Base-by-base conservation (phyloP, 2,113 vertebrate genomes). In the Dolichallabes microphthalmus region DNA sequence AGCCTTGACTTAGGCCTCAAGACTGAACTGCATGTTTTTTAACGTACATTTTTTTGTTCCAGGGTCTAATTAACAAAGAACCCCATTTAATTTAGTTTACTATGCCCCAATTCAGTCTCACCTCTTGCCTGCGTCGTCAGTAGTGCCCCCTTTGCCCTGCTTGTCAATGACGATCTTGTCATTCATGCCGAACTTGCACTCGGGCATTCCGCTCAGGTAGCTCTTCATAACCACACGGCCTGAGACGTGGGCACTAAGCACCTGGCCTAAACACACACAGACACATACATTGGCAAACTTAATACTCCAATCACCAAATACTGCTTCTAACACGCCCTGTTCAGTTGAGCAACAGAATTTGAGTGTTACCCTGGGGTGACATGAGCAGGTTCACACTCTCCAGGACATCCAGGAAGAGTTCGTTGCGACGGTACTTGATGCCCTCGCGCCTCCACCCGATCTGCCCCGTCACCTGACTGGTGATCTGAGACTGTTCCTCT, bases 91-190 rank as follows among this genome's bases (percentile, higher is more conserved):
- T 25, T 22, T 25, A 45, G 69, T n/a, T 71, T 10, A 74, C 4
- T 50, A 6, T 2, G 14, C 25, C 5, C 35, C 2, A 45, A 22
- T 50, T 20, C 30, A 12, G 79, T 52, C 95, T 95, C 92, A 98
- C 97, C 96, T 98, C 92, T 99, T 99, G 90, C 95, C 96, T 4
- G 97, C 96, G 87, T 99, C 98, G 73, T 99, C 98, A 0, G 97
- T 95, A 6, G 96, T 96, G 93, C 96, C 97, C 88, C 98, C 98
- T 94, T 99, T 99, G 92, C 98, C 97, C 91, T 99, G 98, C 91
- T 99, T 99, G 93, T 99, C 98, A 84, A 99, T 99, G 25, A 99
- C 97, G 50, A 99, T 99, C 94, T 99, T 99, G 95, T 99, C 98
- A 68, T 99, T 99, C 98, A 99, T 99, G 88, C 98, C 98, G 83